Conservation (phyloP, 2,888 invertebrate genomes). For the Amphiduros pacificus region DNA sequence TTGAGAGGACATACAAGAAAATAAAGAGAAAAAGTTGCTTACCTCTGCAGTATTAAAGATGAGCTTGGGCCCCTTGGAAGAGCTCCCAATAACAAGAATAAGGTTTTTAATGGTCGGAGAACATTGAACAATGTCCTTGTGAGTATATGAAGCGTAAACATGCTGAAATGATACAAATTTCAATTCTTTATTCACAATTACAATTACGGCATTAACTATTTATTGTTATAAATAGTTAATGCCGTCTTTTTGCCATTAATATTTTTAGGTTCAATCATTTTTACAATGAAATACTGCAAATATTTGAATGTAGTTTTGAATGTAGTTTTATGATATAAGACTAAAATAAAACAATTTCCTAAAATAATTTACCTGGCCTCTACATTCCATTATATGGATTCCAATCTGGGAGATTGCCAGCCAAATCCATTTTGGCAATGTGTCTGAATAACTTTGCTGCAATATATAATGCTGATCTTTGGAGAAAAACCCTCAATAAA, state of each 20-base stretch:
- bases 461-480: no score
- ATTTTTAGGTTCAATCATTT: no score
- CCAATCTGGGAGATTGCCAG: slow-evolving; percentile 91
- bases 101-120: slow-evolving; percentile 89
- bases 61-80: slow-evolving; percentile 86
- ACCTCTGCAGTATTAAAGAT: slow-evolving; percentile 91
- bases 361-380: slow-evolving; percentile 69
- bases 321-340: no score
- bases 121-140: slow-evolving; percentile 84
- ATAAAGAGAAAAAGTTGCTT: slow-evolving; percentile 35
- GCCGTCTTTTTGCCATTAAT: no score
- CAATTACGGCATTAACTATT: not conserved
- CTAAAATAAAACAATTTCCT: no score
- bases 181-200: not conserved
- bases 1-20: slow-evolving; percentile 22
- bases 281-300: no score
- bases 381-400: slow-evolving; percentile 84
- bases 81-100: slow-evolving; percentile 89
- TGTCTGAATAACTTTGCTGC: slow-evolving; percentile 93
- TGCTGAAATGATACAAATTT: slow-evolving; percentile 64
- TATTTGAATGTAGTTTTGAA: no score
- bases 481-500: not conserved
- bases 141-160: slow-evolving; percentile 88
- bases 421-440: slow-evolving; percentile 92
- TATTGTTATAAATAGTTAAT: no score